These are phyloP conservation scores for Rattus rattus DNA, from an alignment of 2,113 vertebrate species.

Conservation along the genomic window DNA sequence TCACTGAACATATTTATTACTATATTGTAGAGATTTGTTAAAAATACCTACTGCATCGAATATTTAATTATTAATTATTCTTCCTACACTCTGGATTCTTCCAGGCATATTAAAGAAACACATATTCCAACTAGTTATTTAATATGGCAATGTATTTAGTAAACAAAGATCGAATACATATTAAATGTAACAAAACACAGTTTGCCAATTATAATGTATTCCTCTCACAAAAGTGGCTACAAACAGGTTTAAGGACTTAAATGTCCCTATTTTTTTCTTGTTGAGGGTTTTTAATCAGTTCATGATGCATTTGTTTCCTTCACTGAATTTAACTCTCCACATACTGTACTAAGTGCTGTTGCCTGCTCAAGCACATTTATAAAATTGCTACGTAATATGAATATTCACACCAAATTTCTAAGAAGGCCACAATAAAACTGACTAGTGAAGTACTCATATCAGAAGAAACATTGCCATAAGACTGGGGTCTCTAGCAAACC, in stretches of 20 bases:
- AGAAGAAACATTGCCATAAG: constrained; percentile 24
- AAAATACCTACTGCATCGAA: not conserved
- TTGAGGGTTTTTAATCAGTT: constrained; percentile 75
- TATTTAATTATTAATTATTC: constrained; percentile 19
- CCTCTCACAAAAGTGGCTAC: constrained; percentile 52
- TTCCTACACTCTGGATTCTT: not conserved
- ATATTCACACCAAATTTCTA: constrained; percentile 64
- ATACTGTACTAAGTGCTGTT: constrained; percentile 67
- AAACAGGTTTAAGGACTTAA: constrained; percentile 66
- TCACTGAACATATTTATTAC: not conserved
- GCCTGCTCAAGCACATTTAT: constrained; percentile 67
- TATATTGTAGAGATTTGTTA: not conserved
- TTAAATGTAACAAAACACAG: constrained; percentile 52
- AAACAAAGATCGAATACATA: constrained; percentile 19
- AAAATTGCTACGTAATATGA: constrained; percentile 64
- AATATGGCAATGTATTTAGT: constrained; percentile 46
- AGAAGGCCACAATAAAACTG: constrained; percentile 52
- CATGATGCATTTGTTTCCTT: constrained; percentile 71
- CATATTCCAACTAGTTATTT: constrained; percentile 57
- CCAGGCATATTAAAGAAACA: not conserved
- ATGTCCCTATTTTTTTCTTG: constrained; percentile 51
- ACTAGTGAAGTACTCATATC: not conserved
- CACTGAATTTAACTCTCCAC: constrained; percentile 73
- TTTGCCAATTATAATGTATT: constrained; percentile 62
- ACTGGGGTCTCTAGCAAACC: not conserved